Base-by-base conservation (phyloP, 2,113 vertebrate species). In the Protobothrops mucrosquamatus region DNA sequence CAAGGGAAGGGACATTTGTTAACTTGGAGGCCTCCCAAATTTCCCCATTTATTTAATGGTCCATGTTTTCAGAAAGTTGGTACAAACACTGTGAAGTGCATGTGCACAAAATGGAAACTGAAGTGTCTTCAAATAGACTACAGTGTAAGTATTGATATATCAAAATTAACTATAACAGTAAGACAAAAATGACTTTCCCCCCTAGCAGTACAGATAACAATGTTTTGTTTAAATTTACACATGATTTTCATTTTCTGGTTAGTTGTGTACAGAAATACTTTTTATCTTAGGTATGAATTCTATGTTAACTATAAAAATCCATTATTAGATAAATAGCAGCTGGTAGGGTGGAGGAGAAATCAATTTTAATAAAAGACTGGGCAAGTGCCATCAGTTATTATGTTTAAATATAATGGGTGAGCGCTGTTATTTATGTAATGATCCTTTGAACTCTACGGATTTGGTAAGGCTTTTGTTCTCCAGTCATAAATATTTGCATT, bases 401-500 rank as follows among this genome's bases (percentile, higher is more conserved):
- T 22, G 34, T 39, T 81, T 22, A 81, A 43, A 34, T 81, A 81
- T 39, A 7, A 43, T 18, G 39, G 9, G 18, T 9, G 18, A 81
- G 34, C 34, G 20, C 18, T 81, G 18, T 81, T 74, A 57, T 48
- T 34, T 90, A 0, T 89, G 20, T 15, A 26, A 15, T 4, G 29
- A 18, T 69, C 12, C 2, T 0, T 85, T 14, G 1, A 91, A 23
- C 11, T 54, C 15, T 48, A 3, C 23, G 4, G 57, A 24, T 86
- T 52, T 46, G 89, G 9, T n/a, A 6, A 4, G 20, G 85, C 54
- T 91, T 95, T 93, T 95, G 89, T 91, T 48, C 10, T 85, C 34
- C 10, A 4, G 43, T 94, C 94, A 95, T 92, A 95, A 93, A 96
- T 55, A 20, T 51, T 14, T n/a, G 69, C 12, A 51, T 34, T 29